Conservation (phyloP, 2,797 vertebrate genomes). For the Manis crassicaudata region DNA sequence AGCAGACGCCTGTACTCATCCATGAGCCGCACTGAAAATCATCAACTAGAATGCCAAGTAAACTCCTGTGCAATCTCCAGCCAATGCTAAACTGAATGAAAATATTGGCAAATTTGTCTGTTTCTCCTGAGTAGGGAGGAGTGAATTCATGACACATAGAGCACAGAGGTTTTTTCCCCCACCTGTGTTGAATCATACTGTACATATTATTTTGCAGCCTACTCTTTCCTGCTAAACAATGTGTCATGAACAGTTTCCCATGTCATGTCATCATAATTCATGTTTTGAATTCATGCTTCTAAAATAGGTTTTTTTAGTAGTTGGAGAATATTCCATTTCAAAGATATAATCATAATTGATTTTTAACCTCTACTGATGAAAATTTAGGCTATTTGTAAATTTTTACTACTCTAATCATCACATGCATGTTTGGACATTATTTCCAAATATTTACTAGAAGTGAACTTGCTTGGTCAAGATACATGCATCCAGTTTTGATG, state of each 20-base stretch:
- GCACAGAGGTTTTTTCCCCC: not conserved
- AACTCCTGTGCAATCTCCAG: not conserved
- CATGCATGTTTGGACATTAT: not conserved
- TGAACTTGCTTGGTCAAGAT: not conserved
- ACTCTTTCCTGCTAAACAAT: not conserved
- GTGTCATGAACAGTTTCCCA: not conserved
- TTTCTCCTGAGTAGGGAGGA: not conserved
- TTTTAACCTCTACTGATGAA: not conserved
- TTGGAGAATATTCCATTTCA: not conserved
- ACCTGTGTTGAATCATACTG: not conserved
- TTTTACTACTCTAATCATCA: not conserved
- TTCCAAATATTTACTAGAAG: not conserved
- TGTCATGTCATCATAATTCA: not conserved
- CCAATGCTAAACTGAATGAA: not conserved
- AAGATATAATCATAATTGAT: not conserved
- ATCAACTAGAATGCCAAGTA: not conserved
- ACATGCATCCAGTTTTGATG: not conserved
- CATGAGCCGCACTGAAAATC: not conserved
- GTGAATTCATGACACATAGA: not conserved
- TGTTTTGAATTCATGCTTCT: not conserved
- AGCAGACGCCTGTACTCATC: slow-evolving; percentile 15
- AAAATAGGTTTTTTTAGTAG: not conserved
- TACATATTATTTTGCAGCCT: not conserved
- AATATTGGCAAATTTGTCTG: not conserved
- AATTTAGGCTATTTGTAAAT: not conserved